Conservation (phyloP, 92 coral and sea anemone species). For the Siderastrea radians region DNA sequence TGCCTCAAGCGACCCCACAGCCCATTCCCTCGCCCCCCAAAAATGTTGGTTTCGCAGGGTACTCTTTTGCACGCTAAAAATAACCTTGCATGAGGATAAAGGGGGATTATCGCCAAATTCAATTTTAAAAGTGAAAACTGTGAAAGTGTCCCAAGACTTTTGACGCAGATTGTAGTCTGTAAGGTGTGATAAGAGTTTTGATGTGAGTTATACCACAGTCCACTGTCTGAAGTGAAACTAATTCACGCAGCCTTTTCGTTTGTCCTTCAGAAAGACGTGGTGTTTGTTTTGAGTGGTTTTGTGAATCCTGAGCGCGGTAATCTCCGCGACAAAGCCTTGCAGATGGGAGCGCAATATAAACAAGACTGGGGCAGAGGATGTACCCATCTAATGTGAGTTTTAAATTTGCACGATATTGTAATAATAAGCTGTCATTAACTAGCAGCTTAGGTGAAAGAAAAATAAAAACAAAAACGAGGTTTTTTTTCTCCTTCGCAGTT, state of each 20-base stretch:
- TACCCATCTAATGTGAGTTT: constrained; percentile 93
- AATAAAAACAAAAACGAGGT: too few species aligned
- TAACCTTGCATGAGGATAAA: too few species aligned
- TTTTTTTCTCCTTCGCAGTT: constrained; percentile 61
- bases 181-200: too few species aligned
- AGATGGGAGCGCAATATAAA: constrained; percentile 97
- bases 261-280: constrained; percentile 82
- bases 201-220: neutral
- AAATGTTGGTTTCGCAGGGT: too few species aligned
- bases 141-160: too few species aligned
- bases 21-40: too few species aligned
- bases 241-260: neutral
- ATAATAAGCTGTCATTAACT: neutral
- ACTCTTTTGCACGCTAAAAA: too few species aligned
- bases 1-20: too few species aligned
- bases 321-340: constrained; percentile 92
- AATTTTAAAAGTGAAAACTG: neutral
- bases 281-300: constrained; percentile 96
- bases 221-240: neutral
- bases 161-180: too few species aligned
- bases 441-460: neutral
- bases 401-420: neutral
- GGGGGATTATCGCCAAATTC: too few species aligned
- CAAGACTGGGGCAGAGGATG: constrained; percentile 93
- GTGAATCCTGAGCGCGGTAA: constrained; percentile 95